These are phyloP conservation scores for Corydoras maculifer DNA, from an alignment of 2,113 vertebrate genomes.

Conservation along the genomic window DNA sequence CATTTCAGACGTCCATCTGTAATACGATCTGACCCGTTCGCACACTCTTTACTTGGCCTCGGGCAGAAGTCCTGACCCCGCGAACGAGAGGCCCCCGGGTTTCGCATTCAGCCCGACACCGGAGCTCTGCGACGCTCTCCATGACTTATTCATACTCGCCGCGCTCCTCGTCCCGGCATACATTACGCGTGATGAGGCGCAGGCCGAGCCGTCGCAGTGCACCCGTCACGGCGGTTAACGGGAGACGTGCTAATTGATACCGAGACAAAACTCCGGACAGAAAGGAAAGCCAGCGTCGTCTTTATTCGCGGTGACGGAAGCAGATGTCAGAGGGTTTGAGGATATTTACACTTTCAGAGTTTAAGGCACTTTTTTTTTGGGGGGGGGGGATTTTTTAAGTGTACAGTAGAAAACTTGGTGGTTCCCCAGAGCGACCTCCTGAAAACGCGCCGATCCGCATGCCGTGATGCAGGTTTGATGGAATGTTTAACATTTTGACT, in stretches of 20 bases:
- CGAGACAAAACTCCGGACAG: constrained; percentile 27
- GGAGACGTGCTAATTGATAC: neutral
- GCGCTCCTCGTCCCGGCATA: constrained; percentile 30
- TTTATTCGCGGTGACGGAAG: constrained; percentile 55
- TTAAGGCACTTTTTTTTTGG: constrained; percentile 50
- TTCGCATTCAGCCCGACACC: constrained; percentile 46
- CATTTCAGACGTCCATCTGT: constrained; percentile 55
- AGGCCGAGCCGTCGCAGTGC: constrained; percentile 24
- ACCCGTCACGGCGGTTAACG: constrained; percentile 14
- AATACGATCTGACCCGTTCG: constrained; percentile 54
- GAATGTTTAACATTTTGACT: constrained; percentile 75
- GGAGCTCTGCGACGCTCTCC: constrained; percentile 39
- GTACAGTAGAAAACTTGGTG: constrained; percentile 56
- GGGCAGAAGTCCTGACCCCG: constrained; percentile 47
- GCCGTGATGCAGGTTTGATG: constrained; percentile 56
- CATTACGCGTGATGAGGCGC: constrained; percentile 35
- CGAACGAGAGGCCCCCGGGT: constrained; percentile 49
- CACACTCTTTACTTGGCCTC: constrained; percentile 38
- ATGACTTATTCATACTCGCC: constrained; percentile 55
- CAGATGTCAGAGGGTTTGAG: constrained; percentile 68
- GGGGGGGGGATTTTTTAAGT: constrained; percentile 44
- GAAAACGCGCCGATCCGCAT: constrained; percentile 61
- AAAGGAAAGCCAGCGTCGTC: constrained; percentile 44
- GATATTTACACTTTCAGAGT: constrained; percentile 81
- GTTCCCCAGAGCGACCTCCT: constrained; percentile 82